phyloP scores from a whole-genome alignment of 2,888 invertebrate species.

The Steinernema scapterisci region DNA sequence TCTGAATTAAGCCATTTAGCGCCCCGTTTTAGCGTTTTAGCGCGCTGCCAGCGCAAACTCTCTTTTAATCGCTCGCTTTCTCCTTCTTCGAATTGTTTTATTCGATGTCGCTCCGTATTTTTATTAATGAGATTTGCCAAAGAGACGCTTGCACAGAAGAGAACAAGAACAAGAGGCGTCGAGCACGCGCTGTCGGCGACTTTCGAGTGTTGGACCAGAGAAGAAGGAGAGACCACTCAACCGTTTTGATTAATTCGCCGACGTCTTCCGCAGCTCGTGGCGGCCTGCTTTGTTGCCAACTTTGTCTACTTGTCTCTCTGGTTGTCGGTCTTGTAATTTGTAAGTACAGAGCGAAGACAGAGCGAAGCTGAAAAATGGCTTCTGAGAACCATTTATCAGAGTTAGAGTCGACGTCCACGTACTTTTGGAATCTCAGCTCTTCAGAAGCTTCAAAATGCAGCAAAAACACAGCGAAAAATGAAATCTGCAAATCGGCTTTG shows the following conservation, averaged over 20 bases:
- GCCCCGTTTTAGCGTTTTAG: background rate
- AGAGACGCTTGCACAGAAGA: slow-evolving; percentile 7
- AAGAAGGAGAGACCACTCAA: background rate
- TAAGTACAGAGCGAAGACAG: background rate
- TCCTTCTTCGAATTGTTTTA: background rate
- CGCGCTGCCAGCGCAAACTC: background rate
- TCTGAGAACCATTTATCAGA: background rate
- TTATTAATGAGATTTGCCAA: slow-evolving; percentile 30
- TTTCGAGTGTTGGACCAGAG: slow-evolving; percentile 4
- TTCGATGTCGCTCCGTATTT: background rate
- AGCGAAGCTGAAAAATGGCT: background rate
- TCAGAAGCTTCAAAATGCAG: no score
- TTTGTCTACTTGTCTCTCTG: no score
- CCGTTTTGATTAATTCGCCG: slow-evolving; percentile 29
- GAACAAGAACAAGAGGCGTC: background rate
- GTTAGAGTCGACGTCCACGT: no score
- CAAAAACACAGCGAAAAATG: no score
- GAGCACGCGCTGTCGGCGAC: slow-evolving; percentile 20
- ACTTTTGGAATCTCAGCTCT: no score
- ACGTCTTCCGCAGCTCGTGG: slow-evolving; percentile 7
- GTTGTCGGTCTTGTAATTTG: background rate
- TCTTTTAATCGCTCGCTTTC: background rate
- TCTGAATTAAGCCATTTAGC: slow-evolving; percentile 10
- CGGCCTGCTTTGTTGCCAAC: slow-evolving; percentile 19
- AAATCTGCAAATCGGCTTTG: no score